A percentile compares a stretch with the other conserved stretches of the same genome.
phyloP scores from a whole-genome alignment of 2,113 vertebrate species.

The Symphodus melops region DNA sequence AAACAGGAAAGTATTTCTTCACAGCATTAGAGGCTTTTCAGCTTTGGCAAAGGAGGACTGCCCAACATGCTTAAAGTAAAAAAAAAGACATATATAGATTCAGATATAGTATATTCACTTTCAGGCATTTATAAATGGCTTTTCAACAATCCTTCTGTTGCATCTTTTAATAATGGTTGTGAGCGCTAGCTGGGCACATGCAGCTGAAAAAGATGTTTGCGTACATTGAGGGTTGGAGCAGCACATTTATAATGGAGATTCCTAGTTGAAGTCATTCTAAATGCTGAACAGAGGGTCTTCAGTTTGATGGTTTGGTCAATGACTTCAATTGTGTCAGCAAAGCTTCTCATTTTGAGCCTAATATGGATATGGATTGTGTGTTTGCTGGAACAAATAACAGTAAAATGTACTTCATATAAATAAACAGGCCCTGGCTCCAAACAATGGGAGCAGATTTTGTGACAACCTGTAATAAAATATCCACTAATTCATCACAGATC shows the following conservation, averaged over 20 bases:
- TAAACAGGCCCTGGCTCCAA: neutral
- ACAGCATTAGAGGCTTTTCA: slow-evolving; percentile 39
- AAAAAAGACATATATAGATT: neutral
- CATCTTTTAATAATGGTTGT: slow-evolving; percentile 60
- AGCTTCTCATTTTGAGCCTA: neutral
- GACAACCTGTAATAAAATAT: no score
- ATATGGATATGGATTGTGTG: slow-evolving; percentile 1
- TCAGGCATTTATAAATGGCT: slow-evolving; percentile 48
- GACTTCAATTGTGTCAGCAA: slow-evolving; percentile 31
- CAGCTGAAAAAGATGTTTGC: slow-evolving; percentile 34
- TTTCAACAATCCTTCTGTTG: slow-evolving; percentile 29
- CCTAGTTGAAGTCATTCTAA: slow-evolving; percentile 28
- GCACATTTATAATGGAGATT: slow-evolving; percentile 66
- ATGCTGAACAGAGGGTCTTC: slow-evolving; percentile 48
- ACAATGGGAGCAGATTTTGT: neutral
- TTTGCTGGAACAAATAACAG: neutral
- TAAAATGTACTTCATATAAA: neutral
- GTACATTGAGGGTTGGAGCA: slow-evolving; percentile 25
- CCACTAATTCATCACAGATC: no score
- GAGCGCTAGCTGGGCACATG: slow-evolving; percentile 58
- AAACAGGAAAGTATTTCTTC: slow-evolving; percentile 74
- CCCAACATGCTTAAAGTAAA: slow-evolving; percentile 25
- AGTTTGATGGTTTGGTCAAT: slow-evolving; percentile 31
- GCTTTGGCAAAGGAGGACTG: slow-evolving; percentile 37
- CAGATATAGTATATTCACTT: slow-evolving; percentile 42